phyloP scores from a whole-genome alignment of 2,797 vertebrate genomes.

The Sus cebifrons region DNA sequence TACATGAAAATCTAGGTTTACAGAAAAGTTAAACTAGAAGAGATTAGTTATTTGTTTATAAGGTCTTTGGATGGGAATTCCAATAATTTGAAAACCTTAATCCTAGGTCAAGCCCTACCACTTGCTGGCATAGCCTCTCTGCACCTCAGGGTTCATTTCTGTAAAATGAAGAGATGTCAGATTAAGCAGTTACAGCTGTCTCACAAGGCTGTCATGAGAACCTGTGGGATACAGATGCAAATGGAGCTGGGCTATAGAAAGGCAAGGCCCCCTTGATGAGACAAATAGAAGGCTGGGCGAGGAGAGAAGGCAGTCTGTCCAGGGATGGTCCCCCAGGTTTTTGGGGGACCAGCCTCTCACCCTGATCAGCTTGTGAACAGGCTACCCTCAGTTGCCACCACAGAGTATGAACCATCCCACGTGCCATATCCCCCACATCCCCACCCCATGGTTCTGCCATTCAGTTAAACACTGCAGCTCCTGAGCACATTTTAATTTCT shows the following conservation, averaged over 20 bases:
- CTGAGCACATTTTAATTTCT: constrained; percentile 84
- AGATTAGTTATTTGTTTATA: neutral
- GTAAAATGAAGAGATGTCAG: neutral
- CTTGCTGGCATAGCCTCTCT: neutral
- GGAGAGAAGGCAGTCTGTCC: neutral
- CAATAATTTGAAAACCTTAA: neutral
- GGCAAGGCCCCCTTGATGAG: neutral
- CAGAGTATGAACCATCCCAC: neutral
- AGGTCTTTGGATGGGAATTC: neutral
- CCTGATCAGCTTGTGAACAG: neutral
- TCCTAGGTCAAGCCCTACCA: neutral
- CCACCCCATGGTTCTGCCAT: neutral
- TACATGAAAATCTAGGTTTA: constrained; percentile 2
- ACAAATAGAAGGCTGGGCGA: rapidly evolving
- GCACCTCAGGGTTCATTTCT: neutral
- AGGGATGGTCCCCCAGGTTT: neutral
- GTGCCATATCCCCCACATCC: neutral
- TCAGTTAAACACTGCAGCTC: constrained; percentile 74
- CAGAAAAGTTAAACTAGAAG: constrained; percentile 3
- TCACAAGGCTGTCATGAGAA: neutral
- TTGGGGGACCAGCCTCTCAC: neutral
- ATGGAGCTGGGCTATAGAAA: neutral
- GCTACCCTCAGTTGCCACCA: neutral
- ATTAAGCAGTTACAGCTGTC: neutral
- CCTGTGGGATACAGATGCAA: neutral